Conservation (phyloP, 2,113 vertebrate genomes). For the Picathartes gymnocephalus region DNA sequence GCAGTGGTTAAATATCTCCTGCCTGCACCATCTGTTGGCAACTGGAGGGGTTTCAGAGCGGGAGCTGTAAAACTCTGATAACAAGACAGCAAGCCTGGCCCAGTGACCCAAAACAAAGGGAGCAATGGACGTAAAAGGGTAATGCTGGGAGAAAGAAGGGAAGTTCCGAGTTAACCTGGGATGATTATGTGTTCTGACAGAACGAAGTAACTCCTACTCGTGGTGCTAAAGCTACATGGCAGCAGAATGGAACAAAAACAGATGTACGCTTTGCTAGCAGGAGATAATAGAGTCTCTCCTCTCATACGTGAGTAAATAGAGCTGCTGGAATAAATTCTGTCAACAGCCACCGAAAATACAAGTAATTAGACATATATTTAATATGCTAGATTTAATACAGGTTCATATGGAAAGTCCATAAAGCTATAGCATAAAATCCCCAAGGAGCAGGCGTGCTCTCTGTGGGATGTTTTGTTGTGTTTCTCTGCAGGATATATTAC, state of each 20-base stretch:
- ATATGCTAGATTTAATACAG: slow-evolving; percentile 36
- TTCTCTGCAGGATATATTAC: background rate
- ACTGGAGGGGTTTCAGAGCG: slow-evolving; percentile 54
- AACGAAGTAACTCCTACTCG: slow-evolving; percentile 65
- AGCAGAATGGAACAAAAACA: slow-evolving; percentile 57
- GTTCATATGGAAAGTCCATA: background rate
- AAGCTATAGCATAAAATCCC: background rate
- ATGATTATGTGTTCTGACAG: slow-evolving; percentile 79
- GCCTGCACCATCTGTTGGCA: slow-evolving; percentile 62
- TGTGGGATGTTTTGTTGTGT: background rate
- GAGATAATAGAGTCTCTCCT: background rate
- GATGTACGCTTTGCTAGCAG: slow-evolving; percentile 26
- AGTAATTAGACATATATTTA: slow-evolving; percentile 51
- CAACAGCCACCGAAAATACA: slow-evolving; percentile 22
- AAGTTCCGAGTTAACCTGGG: slow-evolving; percentile 65
- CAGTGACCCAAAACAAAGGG: slow-evolving; percentile 66
- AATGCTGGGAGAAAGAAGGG: slow-evolving; percentile 35
- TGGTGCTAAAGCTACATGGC: slow-evolving; percentile 37
- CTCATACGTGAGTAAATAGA: background rate
- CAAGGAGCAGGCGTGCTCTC: background rate
- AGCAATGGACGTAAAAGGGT: slow-evolving; percentile 33
- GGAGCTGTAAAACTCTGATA: slow-evolving; percentile 46
- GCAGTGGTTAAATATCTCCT: slow-evolving; percentile 59
- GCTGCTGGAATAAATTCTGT: slow-evolving; percentile 11
- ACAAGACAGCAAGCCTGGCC: slow-evolving; percentile 45